Evolutionary conservation across 2,888 invertebrate species (phyloP).

Genomic region (Lithophane semibrunnea): DNA sequence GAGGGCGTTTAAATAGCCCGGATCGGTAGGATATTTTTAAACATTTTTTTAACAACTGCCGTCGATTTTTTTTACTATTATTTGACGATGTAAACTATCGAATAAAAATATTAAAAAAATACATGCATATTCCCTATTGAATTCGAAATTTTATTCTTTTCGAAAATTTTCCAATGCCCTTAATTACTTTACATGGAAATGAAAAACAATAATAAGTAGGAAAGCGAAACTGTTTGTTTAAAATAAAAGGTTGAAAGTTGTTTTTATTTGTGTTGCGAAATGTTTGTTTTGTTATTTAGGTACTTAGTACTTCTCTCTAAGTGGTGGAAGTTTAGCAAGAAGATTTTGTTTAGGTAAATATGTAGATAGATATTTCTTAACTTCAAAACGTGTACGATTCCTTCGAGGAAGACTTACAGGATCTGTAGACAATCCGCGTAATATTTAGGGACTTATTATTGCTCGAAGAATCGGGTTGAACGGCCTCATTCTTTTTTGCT

Average conservation of each 20-base stretch:
- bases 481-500: background rate
- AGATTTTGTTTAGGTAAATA: background rate
- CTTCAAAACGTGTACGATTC: background rate
- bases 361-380: background rate
- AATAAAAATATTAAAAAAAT: too few relatives aligned
- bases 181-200: conserved; percentile 13
- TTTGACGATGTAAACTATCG: too few relatives aligned
- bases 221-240: conserved; percentile 31
- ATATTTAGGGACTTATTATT: background rate
- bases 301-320: background rate
- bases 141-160: background rate
- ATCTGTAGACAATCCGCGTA: background rate
- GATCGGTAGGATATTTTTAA: too few relatives aligned
- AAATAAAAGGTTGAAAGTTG: conserved; percentile 49
- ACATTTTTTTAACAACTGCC: too few relatives aligned
- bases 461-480: background rate
- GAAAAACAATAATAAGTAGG: background rate
- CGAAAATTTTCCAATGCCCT: conserved; percentile 5
- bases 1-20: too few relatives aligned
- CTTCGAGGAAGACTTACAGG: background rate
- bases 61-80: too few relatives aligned
- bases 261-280: conserved; percentile 35
- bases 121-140: too few relatives aligned
- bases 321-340: background rate
- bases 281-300: conserved; percentile 40